These are phyloP conservation scores for Propithecus deckenii DNA, from an alignment of 2,797 vertebrate genomes.

Conservation along the genomic window DNA sequence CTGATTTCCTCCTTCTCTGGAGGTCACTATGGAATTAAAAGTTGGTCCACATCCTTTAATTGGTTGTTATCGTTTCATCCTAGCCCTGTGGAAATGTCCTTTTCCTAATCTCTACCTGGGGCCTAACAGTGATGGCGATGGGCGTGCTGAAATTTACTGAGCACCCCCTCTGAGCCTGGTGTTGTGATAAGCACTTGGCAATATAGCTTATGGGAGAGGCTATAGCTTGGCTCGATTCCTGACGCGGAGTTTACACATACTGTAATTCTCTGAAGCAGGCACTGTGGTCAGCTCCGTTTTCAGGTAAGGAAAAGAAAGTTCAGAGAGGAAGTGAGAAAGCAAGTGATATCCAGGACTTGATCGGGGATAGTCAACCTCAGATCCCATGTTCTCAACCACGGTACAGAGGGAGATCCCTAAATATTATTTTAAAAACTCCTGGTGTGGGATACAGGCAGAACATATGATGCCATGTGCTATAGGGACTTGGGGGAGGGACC, in stretches of 20 bases:
- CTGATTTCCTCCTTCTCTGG: neutral
- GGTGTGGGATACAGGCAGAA: neutral
- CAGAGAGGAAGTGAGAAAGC: neutral
- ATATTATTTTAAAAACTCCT: neutral
- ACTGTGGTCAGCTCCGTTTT: neutral
- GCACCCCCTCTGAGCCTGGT: neutral
- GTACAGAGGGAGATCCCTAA: neutral
- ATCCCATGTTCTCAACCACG: neutral
- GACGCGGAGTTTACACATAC: neutral
- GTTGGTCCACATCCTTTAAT: neutral
- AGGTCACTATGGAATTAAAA: constrained; percentile 4
- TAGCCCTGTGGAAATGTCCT: neutral
- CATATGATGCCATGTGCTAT: neutral
- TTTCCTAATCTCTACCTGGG: neutral
- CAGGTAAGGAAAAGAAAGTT: neutral
- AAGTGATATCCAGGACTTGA: neutral
- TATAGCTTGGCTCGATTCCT: neutral
- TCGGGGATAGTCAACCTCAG: neutral
- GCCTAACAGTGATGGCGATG: neutral
- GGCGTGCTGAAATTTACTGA: neutral
- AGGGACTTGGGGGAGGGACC: neutral
- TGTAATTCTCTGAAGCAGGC: neutral
- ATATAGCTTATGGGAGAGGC: neutral
- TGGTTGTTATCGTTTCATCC: constrained; percentile 18
- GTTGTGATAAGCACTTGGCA: neutral